Percentiles rank a stretch among this genome's conserved stretches.
phyloP scores from a whole-genome alignment of 1,140 invertebrate species.

The Aphis gossypii region DNA sequence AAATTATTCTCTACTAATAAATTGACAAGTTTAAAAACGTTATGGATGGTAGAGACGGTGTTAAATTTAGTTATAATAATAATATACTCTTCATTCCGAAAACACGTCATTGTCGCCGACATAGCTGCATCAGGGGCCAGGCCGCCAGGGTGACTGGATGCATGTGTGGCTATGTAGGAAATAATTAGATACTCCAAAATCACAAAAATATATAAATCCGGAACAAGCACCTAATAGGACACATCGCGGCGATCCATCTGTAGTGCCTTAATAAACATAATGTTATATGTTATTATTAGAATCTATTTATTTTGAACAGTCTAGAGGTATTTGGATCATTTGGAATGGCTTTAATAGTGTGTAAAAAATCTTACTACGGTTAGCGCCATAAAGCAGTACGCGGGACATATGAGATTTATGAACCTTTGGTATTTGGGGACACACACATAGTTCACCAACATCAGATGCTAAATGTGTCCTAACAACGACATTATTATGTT shows the following conservation, averaged over 20 bases:
- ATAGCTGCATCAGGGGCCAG: neutral
- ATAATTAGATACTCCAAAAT: neutral
- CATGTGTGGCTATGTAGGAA: neutral
- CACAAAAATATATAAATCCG: neutral
- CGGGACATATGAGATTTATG: constrained; percentile 1
- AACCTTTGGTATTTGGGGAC: neutral
- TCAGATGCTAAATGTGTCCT: neutral
- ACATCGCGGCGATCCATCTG: neutral
- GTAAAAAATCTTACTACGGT: neutral
- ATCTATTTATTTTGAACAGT: constrained; percentile 19
- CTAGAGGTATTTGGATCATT: constrained; percentile 36
- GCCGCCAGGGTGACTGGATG: neutral
- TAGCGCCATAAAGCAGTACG: constrained; percentile 29
- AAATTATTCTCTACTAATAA: neutral
- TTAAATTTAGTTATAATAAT: neutral
- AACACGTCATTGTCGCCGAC: too few species aligned
- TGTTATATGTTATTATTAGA: neutral
- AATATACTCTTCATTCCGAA: neutral
- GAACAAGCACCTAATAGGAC: neutral
- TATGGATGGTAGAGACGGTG: neutral
- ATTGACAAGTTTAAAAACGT: neutral
- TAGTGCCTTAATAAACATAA: neutral
- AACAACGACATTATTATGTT: neutral
- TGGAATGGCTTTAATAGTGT: neutral
- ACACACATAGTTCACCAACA: neutral